These are phyloP conservation scores for Dryas iulia DNA, from an alignment of 1,140 invertebrate species.

Conservation along the genomic window DNA sequence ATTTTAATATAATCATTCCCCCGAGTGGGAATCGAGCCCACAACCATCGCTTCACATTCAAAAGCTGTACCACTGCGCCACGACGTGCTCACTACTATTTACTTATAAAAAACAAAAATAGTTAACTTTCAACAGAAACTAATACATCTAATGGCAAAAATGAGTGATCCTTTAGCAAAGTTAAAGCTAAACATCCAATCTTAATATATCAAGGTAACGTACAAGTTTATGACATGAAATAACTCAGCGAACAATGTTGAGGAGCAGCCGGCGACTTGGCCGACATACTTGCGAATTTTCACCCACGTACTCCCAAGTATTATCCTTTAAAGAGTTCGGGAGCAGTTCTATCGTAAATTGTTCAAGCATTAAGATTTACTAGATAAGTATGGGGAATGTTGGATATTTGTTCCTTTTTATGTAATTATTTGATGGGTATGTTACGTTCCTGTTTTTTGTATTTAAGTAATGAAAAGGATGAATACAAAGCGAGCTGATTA, in stretches of 20 bases:
- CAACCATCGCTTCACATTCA: no score
- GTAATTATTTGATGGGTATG: no score
- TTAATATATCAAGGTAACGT: conserved; percentile 9
- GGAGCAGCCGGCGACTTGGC: background rate
- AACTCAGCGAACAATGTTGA: conserved; percentile 13
- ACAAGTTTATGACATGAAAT: conserved; percentile 16
- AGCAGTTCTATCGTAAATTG: conserved; percentile 1
- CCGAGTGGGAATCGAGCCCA: no score
- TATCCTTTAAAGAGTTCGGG: conserved; percentile 3
- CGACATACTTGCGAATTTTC: conserved; percentile 14
- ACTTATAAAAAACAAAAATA: no score
- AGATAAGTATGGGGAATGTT: background rate
- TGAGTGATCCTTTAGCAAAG: background rate
- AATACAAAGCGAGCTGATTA: no score
- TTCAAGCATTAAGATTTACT: background rate
- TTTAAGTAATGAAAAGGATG: no score
- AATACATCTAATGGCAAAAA: no score
- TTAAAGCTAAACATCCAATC: background rate
- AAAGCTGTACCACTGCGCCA: no score
- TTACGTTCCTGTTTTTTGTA: no score
- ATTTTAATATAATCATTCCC: no score
- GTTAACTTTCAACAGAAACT: no score
- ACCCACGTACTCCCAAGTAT: conserved; percentile 10
- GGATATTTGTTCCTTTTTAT: background rate
- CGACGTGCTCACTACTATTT: no score